Conservation (phyloP, 2,888 invertebrate genomes). For the Alloplasta piceator region DNA sequence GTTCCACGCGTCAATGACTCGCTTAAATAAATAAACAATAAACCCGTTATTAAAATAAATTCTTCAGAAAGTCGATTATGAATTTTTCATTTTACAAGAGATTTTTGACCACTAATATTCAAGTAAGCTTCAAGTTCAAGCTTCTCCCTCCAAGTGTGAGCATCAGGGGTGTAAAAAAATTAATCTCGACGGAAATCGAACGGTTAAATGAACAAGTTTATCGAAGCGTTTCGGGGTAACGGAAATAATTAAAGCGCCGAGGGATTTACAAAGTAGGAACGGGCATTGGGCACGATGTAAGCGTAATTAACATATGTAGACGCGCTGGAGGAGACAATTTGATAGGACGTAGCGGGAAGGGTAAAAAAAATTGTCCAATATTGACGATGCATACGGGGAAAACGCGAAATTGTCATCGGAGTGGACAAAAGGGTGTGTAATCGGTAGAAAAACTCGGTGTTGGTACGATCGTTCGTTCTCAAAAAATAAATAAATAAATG, state of each 20-base stretch:
- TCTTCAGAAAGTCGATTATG: too few relatives aligned
- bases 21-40: too few relatives aligned
- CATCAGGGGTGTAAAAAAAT: neutral
- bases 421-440: constrained; percentile 79
- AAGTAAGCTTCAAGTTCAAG: too few relatives aligned
- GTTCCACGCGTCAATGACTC: too few relatives aligned
- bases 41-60: too few relatives aligned
- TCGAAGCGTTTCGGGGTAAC: constrained; percentile 54
- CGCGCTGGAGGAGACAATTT: constrained; percentile 54
- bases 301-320: constrained; percentile 73
- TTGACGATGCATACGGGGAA: constrained; percentile 23
- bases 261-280: constrained; percentile 14
- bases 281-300: constrained; percentile 64
- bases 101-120: too few relatives aligned
- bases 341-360: constrained; percentile 32
- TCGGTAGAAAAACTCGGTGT: constrained; percentile 77
- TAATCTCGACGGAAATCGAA: constrained; percentile 11
- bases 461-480: constrained; percentile 75
- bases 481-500: constrained; percentile 31
- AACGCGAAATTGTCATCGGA: constrained; percentile 50
- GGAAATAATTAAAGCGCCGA: constrained; percentile 59
- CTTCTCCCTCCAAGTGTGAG: too few relatives aligned
- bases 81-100: too few relatives aligned
- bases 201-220: constrained; percentile 58
- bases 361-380: constrained; percentile 27